These are phyloP conservation scores for Campoplex nolae DNA, from an alignment of 2,888 invertebrate species.

Conservation along the genomic window DNA sequence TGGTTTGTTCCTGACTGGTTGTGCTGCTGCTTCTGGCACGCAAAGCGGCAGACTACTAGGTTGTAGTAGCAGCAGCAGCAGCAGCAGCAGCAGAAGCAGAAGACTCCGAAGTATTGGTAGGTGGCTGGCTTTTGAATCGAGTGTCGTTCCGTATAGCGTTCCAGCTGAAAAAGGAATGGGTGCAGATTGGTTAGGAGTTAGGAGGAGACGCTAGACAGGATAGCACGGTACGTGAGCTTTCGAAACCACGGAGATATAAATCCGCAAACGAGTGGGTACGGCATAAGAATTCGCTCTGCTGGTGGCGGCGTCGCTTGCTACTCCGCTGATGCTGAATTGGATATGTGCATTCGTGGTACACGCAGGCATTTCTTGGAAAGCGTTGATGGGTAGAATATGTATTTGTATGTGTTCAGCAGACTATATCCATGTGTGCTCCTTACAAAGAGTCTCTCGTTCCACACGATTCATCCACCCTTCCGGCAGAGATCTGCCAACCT, in stretches of 20 bases:
- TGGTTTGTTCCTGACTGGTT: constrained; percentile 56
- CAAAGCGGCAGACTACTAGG: constrained; percentile 32
- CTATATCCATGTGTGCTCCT: constrained; percentile 32
- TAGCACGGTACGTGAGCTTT: constrained; percentile 52
- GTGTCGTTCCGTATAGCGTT: constrained; percentile 45
- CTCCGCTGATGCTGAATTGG: constrained; percentile 44
- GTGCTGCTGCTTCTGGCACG: constrained; percentile 53
- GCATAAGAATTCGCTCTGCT: constrained; percentile 62
- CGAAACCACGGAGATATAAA: constrained; percentile 63
- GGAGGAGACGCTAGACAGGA: constrained; percentile 12
- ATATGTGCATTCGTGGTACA: constrained; percentile 38
- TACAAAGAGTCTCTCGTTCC: constrained; percentile 49
- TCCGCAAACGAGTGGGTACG: constrained; percentile 62
- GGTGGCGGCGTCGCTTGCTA: constrained; percentile 42
- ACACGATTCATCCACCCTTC: constrained; percentile 49
- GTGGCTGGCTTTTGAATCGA: constrained; percentile 66
- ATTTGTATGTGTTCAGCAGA: neutral
- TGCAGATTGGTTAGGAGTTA: constrained; percentile 37
- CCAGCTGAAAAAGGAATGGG: neutral
- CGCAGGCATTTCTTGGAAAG: constrained; percentile 25
- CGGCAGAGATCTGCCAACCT: constrained; percentile 39
- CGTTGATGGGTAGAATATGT: constrained; percentile 16
- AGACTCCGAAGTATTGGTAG: constrained; percentile 23
- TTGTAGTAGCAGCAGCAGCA: constrained; percentile 22
- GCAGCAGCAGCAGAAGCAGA: constrained; percentile 18